Base-by-base conservation (phyloP, 1,140 invertebrate genomes). In the Pseudomyrmex flavicornis region DNA sequence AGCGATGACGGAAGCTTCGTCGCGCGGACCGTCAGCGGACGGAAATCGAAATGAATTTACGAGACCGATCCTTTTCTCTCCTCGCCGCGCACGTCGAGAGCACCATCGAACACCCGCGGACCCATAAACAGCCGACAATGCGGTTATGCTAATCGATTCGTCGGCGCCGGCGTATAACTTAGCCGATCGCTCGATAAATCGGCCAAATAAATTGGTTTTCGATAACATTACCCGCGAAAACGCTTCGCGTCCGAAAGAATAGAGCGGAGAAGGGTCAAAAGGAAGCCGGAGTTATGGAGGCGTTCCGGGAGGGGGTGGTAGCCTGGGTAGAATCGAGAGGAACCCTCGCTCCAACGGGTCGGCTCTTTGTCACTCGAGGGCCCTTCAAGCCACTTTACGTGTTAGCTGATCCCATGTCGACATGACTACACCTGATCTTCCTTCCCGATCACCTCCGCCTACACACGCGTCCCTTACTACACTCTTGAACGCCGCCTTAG, bases 351-450 rank as follows among this genome's bases (percentile, higher is more conserved):
- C 70, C 73, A 85, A 44, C 22, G 63, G 63, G 2, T 62, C 54
- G 77, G 65, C 68, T 69, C 84, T 90, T 90, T 89, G 83, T 89
- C 70, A 87, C 68, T 83, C 58, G 26, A 85, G 89, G 84, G 52
- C 82, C 75, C 76, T 84, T 83, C 63, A 62, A 83, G 72, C 62
- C 77, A 82, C 85, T 90, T 83, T 82, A 84, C 63, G 76, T 56
- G 82, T 73, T 54, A 83, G 80, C 63, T 86, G 85, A 85, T 90
- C 82, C 74, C 80, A 62, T 83, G 83, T 82, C 85, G 84, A 80
- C 80, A 82, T 63, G 73, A 88, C 86, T 88, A 80, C 85, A 88
- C 84, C 86, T 70, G 62, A 83, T 77, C 62, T 84, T 48, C 22
- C 35, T 9, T 59, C 44, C 26, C 3, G 13, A 26, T 10, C 4